phyloP scores from a whole-genome alignment of 2,113 vertebrate genomes.

The Myocastor coypus region DNA sequence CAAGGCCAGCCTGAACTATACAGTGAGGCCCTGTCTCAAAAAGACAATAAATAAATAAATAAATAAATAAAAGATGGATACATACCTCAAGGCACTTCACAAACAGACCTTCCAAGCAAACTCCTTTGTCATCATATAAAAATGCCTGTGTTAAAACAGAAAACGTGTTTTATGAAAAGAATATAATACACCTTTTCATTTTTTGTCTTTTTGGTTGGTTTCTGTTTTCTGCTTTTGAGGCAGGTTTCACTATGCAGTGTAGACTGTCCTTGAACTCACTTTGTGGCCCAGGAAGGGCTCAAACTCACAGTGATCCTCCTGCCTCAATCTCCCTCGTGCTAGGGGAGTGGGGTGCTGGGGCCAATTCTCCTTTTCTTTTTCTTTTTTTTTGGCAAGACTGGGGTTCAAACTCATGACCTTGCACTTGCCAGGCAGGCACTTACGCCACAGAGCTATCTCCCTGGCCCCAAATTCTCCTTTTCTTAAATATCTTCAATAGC shows the following conservation, averaged over 20 bases:
- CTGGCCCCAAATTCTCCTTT: too few relatives aligned
- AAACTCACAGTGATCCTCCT: not conserved
- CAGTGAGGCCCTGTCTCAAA: too few relatives aligned
- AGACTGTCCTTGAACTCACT: not conserved
- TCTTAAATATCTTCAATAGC: conserved; percentile 42
- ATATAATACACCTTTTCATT: conserved; percentile 34
- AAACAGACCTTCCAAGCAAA: conserved; percentile 88
- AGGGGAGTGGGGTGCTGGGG: too few relatives aligned
- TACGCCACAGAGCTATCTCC: too few relatives aligned
- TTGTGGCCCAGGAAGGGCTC: not conserved
- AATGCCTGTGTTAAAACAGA: conserved; percentile 83
- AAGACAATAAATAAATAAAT: conserved; percentile 20
- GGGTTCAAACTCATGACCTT: too few relatives aligned
- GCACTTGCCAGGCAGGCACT: too few relatives aligned
- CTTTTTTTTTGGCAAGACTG: too few relatives aligned
- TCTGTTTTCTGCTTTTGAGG: not conserved
- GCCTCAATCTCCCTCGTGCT: not conserved
- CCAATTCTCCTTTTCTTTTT: too few relatives aligned
- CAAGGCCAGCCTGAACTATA: too few relatives aligned
- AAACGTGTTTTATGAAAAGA: conserved; percentile 40
- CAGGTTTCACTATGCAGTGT: not conserved
- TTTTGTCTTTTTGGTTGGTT: not conserved
- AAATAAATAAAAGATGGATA: conserved; percentile 49
- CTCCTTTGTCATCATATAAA: conserved; percentile 89
- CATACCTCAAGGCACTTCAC: conserved; percentile 86